phyloP scores from a whole-genome alignment of 2,113 vertebrate genomes.

The Porphyrio hochstetteri region DNA sequence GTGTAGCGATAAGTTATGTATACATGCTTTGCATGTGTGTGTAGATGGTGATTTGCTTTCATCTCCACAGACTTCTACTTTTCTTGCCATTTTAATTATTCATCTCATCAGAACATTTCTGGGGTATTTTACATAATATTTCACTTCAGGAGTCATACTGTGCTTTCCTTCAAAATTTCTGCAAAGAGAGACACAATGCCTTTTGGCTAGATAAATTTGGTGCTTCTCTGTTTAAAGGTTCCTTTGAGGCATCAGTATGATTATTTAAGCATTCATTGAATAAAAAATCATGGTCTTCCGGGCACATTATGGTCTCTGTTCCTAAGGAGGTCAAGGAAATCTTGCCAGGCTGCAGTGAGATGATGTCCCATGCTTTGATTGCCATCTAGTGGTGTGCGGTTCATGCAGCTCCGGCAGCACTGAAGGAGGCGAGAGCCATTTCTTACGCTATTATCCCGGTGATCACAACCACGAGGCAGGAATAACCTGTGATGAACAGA shows the following conservation, averaged over 20 bases:
- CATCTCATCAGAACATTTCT: neutral
- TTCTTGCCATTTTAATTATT: neutral
- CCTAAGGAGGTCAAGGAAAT: neutral
- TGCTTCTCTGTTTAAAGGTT: neutral
- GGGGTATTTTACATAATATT: neutral
- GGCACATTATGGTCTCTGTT: neutral
- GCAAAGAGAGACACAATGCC: neutral
- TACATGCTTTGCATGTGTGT: rapidly evolving
- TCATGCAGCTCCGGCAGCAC: neutral
- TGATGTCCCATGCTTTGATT: neutral
- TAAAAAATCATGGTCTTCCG: neutral
- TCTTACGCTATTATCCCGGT: rapidly evolving
- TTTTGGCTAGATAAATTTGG: neutral
- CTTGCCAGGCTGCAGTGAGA: neutral
- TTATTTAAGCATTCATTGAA: neutral
- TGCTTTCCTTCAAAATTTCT: neutral
- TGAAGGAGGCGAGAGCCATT: rapidly evolving
- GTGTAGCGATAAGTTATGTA: neutral
- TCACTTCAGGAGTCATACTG: neutral
- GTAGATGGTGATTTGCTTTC: neutral
- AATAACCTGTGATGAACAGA: neutral
- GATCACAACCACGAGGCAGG: too few species aligned
- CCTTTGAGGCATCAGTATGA: neutral
- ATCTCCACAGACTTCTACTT: neutral
- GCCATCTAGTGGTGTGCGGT: neutral